These are phyloP conservation scores for Creontiades dilutus DNA, from an alignment of 2,888 invertebrate genomes.

Conservation along the genomic window DNA sequence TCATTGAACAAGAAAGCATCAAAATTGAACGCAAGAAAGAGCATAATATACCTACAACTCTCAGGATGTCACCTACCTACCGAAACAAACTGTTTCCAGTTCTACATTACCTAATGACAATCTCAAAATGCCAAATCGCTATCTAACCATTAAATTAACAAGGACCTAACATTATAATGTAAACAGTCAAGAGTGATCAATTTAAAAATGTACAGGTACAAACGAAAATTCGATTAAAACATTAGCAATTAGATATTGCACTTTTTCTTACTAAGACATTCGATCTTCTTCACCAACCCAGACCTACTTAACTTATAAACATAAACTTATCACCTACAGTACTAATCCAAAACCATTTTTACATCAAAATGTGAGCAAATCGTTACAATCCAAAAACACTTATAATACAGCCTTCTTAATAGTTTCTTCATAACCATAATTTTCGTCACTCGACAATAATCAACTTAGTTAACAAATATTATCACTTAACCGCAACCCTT, in stretches of 20 bases:
- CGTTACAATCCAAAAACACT: conserved; percentile 53
- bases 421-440: background rate
- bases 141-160: background rate
- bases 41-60: too few relatives aligned
- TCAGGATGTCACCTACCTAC: too few relatives aligned
- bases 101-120: background rate
- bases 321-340: background rate
- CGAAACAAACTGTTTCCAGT: too few relatives aligned
- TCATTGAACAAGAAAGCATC: too few relatives aligned
- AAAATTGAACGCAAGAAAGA: too few relatives aligned
- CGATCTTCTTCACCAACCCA: background rate
- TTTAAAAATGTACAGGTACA: too few relatives aligned
- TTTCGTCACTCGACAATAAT: background rate
- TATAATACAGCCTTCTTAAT: conserved; percentile 40
- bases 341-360: conserved; percentile 1
- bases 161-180: background rate
- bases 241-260: too few relatives aligned
- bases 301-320: background rate
- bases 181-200: conserved; percentile 4
- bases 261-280: background rate
- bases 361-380: conserved; percentile 56
- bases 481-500: too few relatives aligned
- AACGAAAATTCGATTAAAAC: too few relatives aligned
- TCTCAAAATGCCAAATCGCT: background rate
- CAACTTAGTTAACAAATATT: too few relatives aligned